These are phyloP conservation scores for Heteromurus nitidus DNA, from an alignment of 2,888 invertebrate species.

Conservation along the genomic window DNA sequence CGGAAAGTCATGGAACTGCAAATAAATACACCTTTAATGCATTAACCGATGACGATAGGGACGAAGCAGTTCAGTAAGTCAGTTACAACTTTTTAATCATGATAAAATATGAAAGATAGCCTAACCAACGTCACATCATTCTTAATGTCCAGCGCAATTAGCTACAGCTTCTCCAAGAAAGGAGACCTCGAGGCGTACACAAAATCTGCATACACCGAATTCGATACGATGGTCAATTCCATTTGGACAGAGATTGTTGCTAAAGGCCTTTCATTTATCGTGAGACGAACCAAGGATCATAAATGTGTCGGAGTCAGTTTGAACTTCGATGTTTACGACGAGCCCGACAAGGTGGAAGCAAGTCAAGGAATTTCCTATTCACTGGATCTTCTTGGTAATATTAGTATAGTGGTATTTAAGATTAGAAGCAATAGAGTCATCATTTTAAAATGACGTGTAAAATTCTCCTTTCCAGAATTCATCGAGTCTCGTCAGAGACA, in stretches of 20 bases:
- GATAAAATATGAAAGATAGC: background rate
- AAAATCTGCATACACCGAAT: constrained; percentile 82
- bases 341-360: constrained; percentile 84
- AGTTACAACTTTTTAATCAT: background rate
- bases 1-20: background rate
- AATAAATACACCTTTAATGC: constrained; percentile 76
- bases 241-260: constrained; percentile 84
- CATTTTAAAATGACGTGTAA: background rate
- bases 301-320: constrained; percentile 83
- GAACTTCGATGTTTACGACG: constrained; percentile 88
- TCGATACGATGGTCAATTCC: constrained; percentile 81
- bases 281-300: constrained; percentile 78
- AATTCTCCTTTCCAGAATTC: constrained; percentile 26
- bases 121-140: background rate
- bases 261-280: constrained; percentile 82
- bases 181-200: constrained; percentile 90
- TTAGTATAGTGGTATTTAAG: background rate
- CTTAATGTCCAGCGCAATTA: constrained; percentile 82
- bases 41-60: constrained; percentile 81
- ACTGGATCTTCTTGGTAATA: constrained; percentile 78
- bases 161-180: constrained; percentile 89
- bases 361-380: constrained; percentile 80
- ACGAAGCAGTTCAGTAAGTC: constrained; percentile 83
- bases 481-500: constrained; percentile 59
- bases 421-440: too few relatives aligned